These are phyloP conservation scores for Cebus imitator DNA, from an alignment of 2,113 vertebrate species.

Conservation along the genomic window DNA sequence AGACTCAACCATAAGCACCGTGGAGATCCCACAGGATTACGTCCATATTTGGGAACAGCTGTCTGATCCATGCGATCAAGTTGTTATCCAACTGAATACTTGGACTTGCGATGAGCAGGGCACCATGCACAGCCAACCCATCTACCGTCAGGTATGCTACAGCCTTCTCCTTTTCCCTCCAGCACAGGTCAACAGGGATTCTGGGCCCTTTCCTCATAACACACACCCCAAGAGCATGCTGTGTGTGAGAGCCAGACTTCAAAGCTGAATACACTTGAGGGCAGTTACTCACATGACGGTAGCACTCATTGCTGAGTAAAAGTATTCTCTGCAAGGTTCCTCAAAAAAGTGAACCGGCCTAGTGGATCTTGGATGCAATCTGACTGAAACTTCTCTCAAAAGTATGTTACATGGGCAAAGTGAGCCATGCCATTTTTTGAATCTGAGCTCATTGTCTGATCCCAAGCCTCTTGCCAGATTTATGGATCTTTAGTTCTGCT, in stretches of 20 bases:
- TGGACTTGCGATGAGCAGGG: background rate
- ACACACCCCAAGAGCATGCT: background rate
- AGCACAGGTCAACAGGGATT: background rate
- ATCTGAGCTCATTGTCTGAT: background rate
- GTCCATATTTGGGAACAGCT: constrained; percentile 83
- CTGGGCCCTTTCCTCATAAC: background rate
- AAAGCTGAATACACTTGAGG: background rate
- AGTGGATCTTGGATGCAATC: background rate
- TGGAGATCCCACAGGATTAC: constrained; percentile 80
- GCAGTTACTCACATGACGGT: background rate
- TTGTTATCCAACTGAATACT: too few species aligned
- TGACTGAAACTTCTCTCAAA: background rate
- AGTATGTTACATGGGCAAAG: background rate
- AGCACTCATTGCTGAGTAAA: background rate
- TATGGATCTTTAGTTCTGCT: background rate
- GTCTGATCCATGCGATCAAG: constrained; percentile 82
- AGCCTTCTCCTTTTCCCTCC: background rate
- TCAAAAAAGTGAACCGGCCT: background rate
- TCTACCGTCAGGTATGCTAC: background rate
- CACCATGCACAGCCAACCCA: fast-evolving
- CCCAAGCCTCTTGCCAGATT: background rate
- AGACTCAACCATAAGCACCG: constrained; percentile 81
- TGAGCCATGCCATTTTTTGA: background rate
- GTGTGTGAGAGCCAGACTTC: background rate
- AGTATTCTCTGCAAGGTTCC: background rate